Evolutionary conservation across 2,113 vertebrate genomes (phyloP).

Genomic region (Burhinus bistriatus): DNA sequence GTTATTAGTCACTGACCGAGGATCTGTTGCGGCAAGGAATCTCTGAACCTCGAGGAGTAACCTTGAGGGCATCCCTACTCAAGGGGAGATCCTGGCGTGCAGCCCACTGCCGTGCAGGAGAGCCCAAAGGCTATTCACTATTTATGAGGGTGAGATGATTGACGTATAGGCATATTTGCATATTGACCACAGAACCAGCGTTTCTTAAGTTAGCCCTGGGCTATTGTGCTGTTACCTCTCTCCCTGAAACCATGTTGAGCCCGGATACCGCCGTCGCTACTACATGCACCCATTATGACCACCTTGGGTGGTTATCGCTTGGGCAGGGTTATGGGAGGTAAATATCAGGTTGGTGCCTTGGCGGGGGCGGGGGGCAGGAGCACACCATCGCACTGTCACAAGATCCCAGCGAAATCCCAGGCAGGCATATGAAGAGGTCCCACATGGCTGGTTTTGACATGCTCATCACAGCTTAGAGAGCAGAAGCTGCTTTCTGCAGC

Average conservation of each 20-base stretch:
- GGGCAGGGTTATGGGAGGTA: background rate
- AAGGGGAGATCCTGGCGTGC: background rate
- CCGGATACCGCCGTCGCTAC: background rate
- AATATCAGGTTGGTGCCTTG: background rate
- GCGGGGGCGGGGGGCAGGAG: background rate
- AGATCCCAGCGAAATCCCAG: background rate
- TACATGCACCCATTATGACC: background rate
- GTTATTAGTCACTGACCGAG: no score
- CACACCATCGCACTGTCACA: background rate
- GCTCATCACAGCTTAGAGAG: background rate
- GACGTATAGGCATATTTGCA: background rate
- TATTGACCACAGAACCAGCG: background rate
- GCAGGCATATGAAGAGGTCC: rapidly evolving
- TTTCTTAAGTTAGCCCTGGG: background rate
- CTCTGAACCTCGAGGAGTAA: background rate
- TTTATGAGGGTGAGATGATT: background rate
- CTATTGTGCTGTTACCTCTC: background rate
- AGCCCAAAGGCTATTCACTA: background rate
- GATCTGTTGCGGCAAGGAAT: background rate
- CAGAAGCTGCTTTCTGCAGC: background rate
- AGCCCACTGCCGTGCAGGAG: background rate
- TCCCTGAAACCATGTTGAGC: background rate
- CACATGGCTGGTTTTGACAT: rapidly evolving
- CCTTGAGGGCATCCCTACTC: background rate
- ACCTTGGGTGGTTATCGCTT: background rate